Conservation (phyloP, 2,888 invertebrate species). For the Hermaeophaga mercurialis region DNA sequence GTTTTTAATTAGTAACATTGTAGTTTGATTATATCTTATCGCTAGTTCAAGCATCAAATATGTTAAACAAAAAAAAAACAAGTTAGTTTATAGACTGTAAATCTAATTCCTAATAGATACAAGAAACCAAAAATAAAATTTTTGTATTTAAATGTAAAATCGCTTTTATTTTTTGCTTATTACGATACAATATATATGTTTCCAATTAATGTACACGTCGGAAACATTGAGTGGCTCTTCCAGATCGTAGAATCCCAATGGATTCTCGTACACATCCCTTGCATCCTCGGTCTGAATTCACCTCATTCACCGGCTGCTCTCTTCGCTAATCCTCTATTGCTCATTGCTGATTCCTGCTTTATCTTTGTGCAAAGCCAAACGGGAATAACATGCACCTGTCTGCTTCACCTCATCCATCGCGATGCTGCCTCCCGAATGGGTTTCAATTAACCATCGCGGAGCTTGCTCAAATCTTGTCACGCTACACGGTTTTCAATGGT, state of each 20-base stretch:
- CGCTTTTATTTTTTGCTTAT: too few species aligned
- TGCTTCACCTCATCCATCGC: slow-evolving; percentile 47
- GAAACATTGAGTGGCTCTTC: slow-evolving; percentile 34
- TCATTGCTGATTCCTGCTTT: slow-evolving; percentile 54
- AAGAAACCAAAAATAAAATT: too few species aligned
- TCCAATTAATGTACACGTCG: slow-evolving; percentile 29
- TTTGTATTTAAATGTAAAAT: too few species aligned
- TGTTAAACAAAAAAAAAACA: too few species aligned
- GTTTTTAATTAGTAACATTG: too few species aligned
- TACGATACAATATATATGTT: neutral
- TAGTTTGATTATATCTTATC: too few species aligned
- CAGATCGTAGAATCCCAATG: slow-evolving; percentile 53
- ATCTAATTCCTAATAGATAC: too few species aligned
- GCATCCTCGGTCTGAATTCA: slow-evolving; percentile 39
- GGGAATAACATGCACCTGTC: slow-evolving; percentile 49
- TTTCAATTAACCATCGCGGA: slow-evolving; percentile 55
- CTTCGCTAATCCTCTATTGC: slow-evolving; percentile 55
- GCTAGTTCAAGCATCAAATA: too few species aligned
- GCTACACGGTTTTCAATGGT: slow-evolving; percentile 37
- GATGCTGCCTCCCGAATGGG: slow-evolving; percentile 46
- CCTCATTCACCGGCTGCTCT: slow-evolving; percentile 50
- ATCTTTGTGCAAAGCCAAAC: slow-evolving; percentile 53
- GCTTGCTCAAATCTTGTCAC: slow-evolving; percentile 49
- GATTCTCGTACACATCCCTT: slow-evolving; percentile 29
- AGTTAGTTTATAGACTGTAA: too few species aligned